These are phyloP conservation scores for Lypha dubia DNA, from an alignment of 2,888 invertebrate genomes.

Conservation along the genomic window DNA sequence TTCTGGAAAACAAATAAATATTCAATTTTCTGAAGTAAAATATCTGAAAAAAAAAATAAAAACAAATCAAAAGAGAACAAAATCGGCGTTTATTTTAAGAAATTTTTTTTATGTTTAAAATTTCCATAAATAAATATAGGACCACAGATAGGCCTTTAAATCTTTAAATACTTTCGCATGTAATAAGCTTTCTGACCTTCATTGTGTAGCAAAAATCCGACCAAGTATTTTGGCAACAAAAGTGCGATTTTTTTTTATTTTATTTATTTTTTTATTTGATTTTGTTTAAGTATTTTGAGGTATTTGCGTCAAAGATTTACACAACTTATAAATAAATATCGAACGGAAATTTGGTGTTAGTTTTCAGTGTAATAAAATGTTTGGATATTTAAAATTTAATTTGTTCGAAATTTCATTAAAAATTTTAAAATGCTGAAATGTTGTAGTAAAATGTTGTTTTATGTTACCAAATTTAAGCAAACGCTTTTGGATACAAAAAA, in stretches of 20 bases:
- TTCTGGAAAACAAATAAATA: constrained; percentile 8
- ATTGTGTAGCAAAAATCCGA: neutral
- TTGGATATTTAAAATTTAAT: neutral
- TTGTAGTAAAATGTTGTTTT: too few relatives aligned
- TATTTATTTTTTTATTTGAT: neutral
- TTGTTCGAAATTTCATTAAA: neutral
- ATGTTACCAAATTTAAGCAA: too few relatives aligned
- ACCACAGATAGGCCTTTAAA: neutral
- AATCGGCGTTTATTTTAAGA: constrained; percentile 9
- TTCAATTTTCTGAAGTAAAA: constrained; percentile 5
- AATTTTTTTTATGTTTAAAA: neutral
- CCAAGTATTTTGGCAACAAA: constrained; percentile 13
- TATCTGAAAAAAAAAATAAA: constrained; percentile 1
- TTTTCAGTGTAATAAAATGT: neutral
- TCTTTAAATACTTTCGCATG: neutral
- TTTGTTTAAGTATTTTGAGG: too few relatives aligned
- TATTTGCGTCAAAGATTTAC: constrained; percentile 11
- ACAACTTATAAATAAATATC: neutral
- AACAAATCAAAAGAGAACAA: neutral
- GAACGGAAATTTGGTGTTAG: neutral
- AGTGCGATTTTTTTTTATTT: neutral
- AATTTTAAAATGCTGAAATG: too few relatives aligned
- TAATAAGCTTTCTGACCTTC: constrained; percentile 11
- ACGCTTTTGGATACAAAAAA: too few relatives aligned
- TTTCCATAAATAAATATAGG: constrained; percentile 25